Conservation (phyloP, 2,113 vertebrate genomes). For the Scomber colias region DNA sequence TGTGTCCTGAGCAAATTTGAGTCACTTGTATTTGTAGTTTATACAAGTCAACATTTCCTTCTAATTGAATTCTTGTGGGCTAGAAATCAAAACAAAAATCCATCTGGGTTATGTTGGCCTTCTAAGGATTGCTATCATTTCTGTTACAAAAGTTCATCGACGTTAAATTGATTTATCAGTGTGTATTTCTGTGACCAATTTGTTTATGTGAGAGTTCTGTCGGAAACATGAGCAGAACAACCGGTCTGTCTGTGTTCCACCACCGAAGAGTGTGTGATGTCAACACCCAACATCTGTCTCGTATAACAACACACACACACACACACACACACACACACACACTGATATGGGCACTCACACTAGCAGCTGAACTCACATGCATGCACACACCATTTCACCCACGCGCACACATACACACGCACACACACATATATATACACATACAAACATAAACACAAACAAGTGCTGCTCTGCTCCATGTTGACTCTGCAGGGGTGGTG, state of each 20-base stretch:
- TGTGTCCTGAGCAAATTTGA: background rate
- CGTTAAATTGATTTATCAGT: background rate
- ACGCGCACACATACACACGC: too few relatives aligned
- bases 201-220: constrained; percentile 41
- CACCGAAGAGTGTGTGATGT: background rate
- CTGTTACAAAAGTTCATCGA: background rate
- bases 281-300: constrained; percentile 44
- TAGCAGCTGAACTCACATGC: background rate
- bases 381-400: background rate
- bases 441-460: background rate
- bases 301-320: background rate
- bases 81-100: background rate
- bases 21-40: background rate
- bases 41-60: too few relatives aligned
- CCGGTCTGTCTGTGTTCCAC: constrained; percentile 16
- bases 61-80: background rate
- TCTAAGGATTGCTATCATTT: background rate
- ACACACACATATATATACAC: background rate
- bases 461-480: background rate
- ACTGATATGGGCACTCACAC: background rate
- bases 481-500: background rate
- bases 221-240: constrained; percentile 5
- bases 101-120: constrained; percentile 5
- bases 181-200: background rate
- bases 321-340: background rate